phyloP scores from a whole-genome alignment of 2,797 vertebrate species.

The Macrochelys suwanniensis region DNA sequence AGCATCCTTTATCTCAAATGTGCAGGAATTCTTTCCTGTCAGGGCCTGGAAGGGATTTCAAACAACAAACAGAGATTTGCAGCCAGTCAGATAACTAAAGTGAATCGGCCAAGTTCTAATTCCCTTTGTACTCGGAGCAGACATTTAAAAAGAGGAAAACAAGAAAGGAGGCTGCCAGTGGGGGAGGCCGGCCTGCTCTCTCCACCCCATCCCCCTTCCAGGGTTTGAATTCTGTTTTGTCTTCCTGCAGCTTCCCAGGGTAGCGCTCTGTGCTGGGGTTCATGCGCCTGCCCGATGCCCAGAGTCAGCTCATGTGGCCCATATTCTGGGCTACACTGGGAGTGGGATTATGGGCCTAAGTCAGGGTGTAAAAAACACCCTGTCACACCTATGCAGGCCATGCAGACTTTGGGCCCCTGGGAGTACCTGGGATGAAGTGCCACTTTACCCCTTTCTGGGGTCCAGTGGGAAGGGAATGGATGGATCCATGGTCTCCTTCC shows the following conservation, averaged over 20 bases:
- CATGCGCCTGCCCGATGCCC: not conserved
- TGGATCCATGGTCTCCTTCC: not conserved
- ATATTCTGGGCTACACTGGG: not conserved
- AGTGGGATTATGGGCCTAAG: not conserved
- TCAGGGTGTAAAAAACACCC: not conserved
- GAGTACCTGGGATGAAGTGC: not conserved
- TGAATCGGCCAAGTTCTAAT: not conserved
- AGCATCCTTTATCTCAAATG: conserved; percentile 1
- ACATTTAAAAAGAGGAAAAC: not conserved
- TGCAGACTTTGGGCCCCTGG: not conserved
- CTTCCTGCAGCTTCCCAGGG: not conserved
- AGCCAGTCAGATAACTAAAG: not conserved
- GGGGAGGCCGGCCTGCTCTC: not conserved
- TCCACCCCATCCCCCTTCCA: not conserved
- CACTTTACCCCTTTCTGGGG: not conserved
- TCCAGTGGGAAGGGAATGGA: not conserved
- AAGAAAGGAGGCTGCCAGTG: not conserved
- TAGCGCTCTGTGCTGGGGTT: not conserved
- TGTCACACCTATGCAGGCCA: not conserved
- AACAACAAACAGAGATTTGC: not conserved
- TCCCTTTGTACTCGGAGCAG: not conserved
- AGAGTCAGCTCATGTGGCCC: not conserved
- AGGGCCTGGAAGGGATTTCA: conserved; percentile 8
- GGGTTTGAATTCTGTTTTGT: not conserved
- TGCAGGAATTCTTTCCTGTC: not conserved